Conservation (phyloP, 1,140 invertebrate genomes). For the Euglossa dilemma region DNA sequence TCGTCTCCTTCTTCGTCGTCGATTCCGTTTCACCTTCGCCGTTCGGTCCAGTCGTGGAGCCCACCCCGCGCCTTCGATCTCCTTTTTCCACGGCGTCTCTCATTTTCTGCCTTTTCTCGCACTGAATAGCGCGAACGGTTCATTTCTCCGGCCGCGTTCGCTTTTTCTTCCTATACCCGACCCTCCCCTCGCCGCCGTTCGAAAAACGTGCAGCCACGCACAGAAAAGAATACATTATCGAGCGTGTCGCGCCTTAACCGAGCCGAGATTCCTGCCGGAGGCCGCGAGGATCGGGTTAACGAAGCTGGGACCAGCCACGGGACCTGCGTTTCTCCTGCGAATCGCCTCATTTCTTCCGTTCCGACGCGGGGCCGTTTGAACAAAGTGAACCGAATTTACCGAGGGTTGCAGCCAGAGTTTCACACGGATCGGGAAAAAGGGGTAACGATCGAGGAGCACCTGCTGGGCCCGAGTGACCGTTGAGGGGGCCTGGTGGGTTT, state of each 20-base stretch:
- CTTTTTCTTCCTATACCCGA: neutral
- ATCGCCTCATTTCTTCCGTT: neutral
- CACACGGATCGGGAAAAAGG: conserved; percentile 64
- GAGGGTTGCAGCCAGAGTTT: conserved; percentile 18
- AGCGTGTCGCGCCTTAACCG: conserved; percentile 5
- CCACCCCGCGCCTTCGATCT: neutral
- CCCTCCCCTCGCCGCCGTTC: too few species aligned
- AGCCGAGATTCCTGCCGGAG: neutral
- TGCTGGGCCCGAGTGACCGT: conserved; percentile 45
- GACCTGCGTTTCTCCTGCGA: too few species aligned
- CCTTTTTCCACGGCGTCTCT: conserved; percentile 22
- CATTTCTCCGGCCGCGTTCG: conserved; percentile 14
- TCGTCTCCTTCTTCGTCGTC: neutral
- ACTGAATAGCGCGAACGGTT: conserved; percentile 37
- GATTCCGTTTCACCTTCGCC: neutral
- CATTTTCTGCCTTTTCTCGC: conserved; percentile 43
- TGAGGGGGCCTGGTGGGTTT: conserved; percentile 10
- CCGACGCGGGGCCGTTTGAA: neutral
- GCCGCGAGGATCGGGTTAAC: conserved; percentile 6
- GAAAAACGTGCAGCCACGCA: neutral
- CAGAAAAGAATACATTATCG: conserved; percentile 43
- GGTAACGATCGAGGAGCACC: conserved; percentile 38
- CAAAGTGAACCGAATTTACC: too few species aligned
- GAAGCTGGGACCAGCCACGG: neutral
- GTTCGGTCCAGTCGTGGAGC: neutral